Conservation (phyloP, 2,113 vertebrate species). For the Alligator sinensis region DNA sequence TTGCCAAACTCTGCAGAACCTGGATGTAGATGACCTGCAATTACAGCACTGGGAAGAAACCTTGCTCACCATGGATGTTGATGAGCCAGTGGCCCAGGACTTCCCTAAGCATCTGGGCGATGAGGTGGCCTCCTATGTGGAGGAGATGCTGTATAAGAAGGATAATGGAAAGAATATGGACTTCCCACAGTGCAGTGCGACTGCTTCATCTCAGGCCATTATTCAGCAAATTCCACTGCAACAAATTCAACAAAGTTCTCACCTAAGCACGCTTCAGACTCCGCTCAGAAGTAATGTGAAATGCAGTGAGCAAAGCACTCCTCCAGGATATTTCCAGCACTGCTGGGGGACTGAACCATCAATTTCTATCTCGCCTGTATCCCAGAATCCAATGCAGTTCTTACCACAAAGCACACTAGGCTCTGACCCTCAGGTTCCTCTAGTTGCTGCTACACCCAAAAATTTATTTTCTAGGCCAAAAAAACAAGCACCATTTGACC, state of each 20-base stretch:
- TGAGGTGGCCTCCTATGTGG: conserved; percentile 59
- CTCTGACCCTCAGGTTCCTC: background rate
- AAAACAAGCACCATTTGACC: background rate
- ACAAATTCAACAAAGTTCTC: background rate
- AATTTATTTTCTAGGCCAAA: background rate
- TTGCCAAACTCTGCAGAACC: conserved; percentile 31
- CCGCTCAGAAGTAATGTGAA: background rate
- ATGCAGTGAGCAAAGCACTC: background rate
- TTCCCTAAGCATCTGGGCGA: conserved; percentile 54
- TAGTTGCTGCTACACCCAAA: fast-evolving
- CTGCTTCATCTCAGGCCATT: background rate
- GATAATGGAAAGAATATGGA: background rate
- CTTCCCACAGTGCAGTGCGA: background rate
- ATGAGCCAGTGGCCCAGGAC: background rate
- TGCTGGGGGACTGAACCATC: conserved; percentile 16
- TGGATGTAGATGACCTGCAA: background rate
- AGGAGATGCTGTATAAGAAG: conserved; percentile 55
- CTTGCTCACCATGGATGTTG: conserved; percentile 65
- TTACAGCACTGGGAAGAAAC: conserved; percentile 75
- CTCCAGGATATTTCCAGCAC: background rate
- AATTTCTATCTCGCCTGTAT: background rate
- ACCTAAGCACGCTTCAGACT: background rate
- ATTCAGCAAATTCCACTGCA: background rate
- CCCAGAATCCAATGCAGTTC: conserved; percentile 56
- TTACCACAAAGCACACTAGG: background rate